Evolutionary conservation across 2,888 invertebrate species (phyloP), one percentile per base, ranked within the genome.

Genomic region (Poecilus cupreus): DNA sequence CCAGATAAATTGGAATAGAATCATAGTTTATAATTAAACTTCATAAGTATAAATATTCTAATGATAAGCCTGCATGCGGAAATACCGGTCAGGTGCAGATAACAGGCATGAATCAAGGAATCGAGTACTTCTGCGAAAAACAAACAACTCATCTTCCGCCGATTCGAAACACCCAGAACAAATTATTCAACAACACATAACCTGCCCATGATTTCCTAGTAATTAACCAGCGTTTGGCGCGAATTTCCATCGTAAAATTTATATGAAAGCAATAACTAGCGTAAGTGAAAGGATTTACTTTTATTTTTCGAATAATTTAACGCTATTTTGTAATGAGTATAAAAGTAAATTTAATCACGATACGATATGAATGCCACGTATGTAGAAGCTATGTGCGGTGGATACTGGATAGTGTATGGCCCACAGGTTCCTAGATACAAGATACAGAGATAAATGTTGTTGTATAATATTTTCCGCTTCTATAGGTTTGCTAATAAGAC

Each of bases 381-480:
- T 54, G 60, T 24, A 24, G 60, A 60, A 60, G 60, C 60, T 8
- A 8, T 2, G 4, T 32, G 8, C 3, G 60, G n/a, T n/a, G n/a
- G n/a, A n/a, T n/a, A n/a, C n/a, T n/a, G n/a, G n/a, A n/a, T n/a
- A n/a, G n/a, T n/a, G n/a, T n/a, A n/a, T 60, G 22, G 60, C 26
- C 24, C 11, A 24, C n/a, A 60, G 60, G n/a, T n/a, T n/a, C n/a
- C 22, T 24, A 60, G 60, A 60, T 60, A 43, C 43, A 5, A 43
- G 43, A 4, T 43, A 43, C n/a, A 60, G 20, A 22, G 60, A 60
- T 60, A 26, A 24, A 22, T 13, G 24, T 13, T 11, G 22, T 20
- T 60, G 26, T 26, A 24, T 60, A 60, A 60, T 60, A 60, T 60
- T 60, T 60, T 60, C 60, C 60, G 60, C 60, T 60, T 60, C 60